Base-by-base conservation (phyloP, 2,797 vertebrate genomes). In the Lycodopsis pacificus region DNA sequence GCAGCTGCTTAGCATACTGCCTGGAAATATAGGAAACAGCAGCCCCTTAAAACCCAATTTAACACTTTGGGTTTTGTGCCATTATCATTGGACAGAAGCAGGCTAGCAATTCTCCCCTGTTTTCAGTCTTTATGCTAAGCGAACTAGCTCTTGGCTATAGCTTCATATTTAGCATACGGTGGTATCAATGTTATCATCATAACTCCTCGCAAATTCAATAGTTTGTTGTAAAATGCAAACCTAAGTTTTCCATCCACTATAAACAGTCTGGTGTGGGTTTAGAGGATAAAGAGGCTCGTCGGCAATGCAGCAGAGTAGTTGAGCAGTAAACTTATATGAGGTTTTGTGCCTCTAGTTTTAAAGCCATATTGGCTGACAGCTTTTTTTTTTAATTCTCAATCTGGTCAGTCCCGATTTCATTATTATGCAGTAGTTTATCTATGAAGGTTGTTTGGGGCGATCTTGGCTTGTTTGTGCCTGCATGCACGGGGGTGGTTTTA, bases 391-490 rank as follows among this genome's bases (percentile, higher is more conserved):
- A 61, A 36, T 12, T 5, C 9, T 61, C 15, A 57, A 4, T 72
- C 62, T 76, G 42, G 44, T 65, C 53, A 44, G 27, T 66, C 64
- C 65, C 0, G 49, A 65, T 63, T 71, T 74, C 17, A 20, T 57
- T 7, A 61, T 71, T 69, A 42, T 40, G 67, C 34, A 6, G 36
- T 19, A 9, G 17, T 40, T 22, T 25, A 14, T 8, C 22, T 27
- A 27, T 61, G 42, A 19, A 51, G 32, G 54, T 51, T 57, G 15
- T 71, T 53, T 40, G 14, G 27, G 36, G 46, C 65, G 32, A n/a
- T 80, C 42, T 77, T 74, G 19, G 57, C 59, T 62, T 83, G 70
- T 84, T 73, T 80, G 76, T 78, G 67, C 77, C 64, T 89, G 88
- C 88, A 86, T 82, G 77, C 81, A 85, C 65, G 30, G 51, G 76